Evolutionary conservation across 2,888 invertebrate species (phyloP).

Genomic region (Phlogophora meticulosa): DNA sequence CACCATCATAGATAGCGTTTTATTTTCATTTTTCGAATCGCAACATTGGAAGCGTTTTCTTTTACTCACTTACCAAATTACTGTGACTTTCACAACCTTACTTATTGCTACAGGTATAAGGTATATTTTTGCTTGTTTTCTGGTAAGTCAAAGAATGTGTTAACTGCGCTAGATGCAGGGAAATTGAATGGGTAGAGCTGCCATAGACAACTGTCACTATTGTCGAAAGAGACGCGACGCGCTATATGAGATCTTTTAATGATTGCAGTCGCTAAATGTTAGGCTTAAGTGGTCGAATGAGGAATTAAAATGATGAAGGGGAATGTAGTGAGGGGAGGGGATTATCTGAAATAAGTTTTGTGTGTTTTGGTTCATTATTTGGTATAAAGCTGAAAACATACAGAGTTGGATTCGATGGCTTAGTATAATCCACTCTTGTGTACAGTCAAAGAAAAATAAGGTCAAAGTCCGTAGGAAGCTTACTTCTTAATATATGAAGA

Average conservation of each 20-base stretch:
- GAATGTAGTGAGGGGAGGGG: slow-evolving; percentile 28
- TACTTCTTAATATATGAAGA: too few species aligned
- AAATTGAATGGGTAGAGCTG: slow-evolving; percentile 70
- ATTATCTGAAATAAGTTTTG: not conserved
- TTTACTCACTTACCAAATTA: slow-evolving; percentile 51
- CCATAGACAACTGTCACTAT: slow-evolving; percentile 71
- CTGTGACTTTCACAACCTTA: not conserved
- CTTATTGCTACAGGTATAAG: not conserved
- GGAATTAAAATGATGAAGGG: slow-evolving; percentile 76
- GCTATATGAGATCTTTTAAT: slow-evolving; percentile 74
- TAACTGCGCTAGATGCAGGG: slow-evolving; percentile 65
- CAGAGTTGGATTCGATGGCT: too few species aligned
- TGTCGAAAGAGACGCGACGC: slow-evolving; percentile 69
- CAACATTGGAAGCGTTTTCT: slow-evolving; percentile 61
- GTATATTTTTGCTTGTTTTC: slow-evolving; percentile 23
- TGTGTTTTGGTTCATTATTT: too few species aligned
- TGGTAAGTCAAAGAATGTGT: slow-evolving; percentile 32
- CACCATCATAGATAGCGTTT: slow-evolving; percentile 41
- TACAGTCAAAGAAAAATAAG: too few species aligned
- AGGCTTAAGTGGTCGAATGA: slow-evolving; percentile 80
- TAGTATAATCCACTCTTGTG: too few species aligned
- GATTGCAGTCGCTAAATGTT: slow-evolving; percentile 72
- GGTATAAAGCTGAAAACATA: too few species aligned
- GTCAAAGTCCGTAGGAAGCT: too few species aligned
- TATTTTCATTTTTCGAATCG: slow-evolving; percentile 63